Evolutionary conservation across 2,113 vertebrate species (phyloP).

Genomic region (Toxostoma redivivum): DNA sequence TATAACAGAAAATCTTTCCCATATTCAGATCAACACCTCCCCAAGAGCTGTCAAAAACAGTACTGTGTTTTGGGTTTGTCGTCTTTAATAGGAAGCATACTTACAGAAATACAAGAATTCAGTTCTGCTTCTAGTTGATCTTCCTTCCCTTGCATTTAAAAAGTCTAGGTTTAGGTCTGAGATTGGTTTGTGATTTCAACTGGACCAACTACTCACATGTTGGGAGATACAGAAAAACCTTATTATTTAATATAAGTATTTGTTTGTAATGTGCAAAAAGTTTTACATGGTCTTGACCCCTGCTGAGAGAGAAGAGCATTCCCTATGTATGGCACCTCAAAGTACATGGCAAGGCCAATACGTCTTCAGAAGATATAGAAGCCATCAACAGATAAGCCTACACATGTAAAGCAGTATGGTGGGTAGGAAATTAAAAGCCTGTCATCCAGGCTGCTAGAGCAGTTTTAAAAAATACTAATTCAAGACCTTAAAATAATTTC

Average conservation of each 20-base stretch:
- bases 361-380: neutral
- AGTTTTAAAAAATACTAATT: neutral
- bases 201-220: neutral
- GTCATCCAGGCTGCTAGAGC: neutral
- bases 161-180: neutral
- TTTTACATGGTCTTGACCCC: neutral
- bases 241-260: neutral
- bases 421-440: neutral
- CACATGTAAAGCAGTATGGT: neutral
- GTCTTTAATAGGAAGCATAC: neutral
- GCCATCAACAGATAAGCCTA: neutral
- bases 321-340: too few species aligned
- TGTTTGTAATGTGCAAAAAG: neutral
- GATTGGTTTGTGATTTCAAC: neutral
- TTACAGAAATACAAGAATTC: neutral
- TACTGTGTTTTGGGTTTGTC: fast-evolving
- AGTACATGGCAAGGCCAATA: neutral
- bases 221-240: neutral
- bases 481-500: neutral
- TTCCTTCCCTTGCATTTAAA: neutral
- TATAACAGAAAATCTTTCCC: neutral
- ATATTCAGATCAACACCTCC: neutral
- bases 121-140: neutral
- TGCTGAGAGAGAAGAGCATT: neutral
- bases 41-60: neutral